These are phyloP conservation scores for Buphagus erythrorhynchus DNA, from an alignment of 2,797 vertebrate genomes.

Conservation along the genomic window DNA sequence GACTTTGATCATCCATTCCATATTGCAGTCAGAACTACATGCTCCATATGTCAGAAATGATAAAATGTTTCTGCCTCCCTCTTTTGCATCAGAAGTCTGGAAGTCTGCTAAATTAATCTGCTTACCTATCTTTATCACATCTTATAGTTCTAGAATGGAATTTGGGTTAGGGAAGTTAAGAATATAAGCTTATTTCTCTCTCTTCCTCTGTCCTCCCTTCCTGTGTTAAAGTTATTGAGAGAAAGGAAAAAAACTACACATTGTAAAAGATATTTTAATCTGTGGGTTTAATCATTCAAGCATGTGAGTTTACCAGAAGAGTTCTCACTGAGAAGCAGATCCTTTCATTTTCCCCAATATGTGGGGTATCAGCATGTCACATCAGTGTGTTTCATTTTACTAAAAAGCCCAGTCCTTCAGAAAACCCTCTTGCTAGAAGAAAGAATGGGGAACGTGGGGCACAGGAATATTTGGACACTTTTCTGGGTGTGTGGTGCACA, in stretches of 20 bases:
- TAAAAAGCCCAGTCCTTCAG: neutral
- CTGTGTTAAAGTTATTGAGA: neutral
- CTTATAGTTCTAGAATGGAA: slow-evolving; percentile 53
- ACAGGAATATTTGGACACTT: neutral
- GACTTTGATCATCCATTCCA: slow-evolving; percentile 45
- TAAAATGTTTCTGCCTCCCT: neutral
- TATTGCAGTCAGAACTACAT: slow-evolving; percentile 36
- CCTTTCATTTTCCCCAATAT: neutral
- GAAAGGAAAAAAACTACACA: slow-evolving; percentile 1
- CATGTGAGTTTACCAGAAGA: neutral
- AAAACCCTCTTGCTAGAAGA: neutral
- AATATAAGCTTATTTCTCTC: slow-evolving; percentile 48
- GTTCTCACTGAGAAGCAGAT: neutral
- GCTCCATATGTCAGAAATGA: slow-evolving; percentile 49
- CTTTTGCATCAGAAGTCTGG: slow-evolving; percentile 52
- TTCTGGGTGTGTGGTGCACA: neutral
- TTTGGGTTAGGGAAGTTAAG: slow-evolving; percentile 47
- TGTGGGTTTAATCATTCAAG: neutral
- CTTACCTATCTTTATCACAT: slow-evolving; percentile 66
- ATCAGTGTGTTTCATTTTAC: neutral
- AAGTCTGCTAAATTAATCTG: slow-evolving; percentile 64
- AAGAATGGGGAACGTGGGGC: neutral
- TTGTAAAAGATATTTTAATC: slow-evolving; percentile 48
- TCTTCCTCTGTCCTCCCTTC: neutral
- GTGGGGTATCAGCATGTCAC: neutral